Conservation (phyloP, 35 echinoderm and acorn worm genomes). For the Ophioderma brevispina region DNA sequence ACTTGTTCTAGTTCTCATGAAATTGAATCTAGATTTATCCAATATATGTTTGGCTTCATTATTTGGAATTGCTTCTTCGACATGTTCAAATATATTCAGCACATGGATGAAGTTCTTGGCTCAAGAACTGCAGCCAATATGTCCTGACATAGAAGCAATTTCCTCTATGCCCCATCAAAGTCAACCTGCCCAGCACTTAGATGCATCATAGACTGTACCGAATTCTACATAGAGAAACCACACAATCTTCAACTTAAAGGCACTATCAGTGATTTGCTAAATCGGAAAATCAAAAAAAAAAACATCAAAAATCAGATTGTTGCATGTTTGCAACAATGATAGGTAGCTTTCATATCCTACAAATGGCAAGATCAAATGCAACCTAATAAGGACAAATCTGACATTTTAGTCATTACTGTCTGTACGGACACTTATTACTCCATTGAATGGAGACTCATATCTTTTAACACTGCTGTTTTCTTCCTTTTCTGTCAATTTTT, state of each 20-base stretch:
- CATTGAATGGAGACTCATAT: too few species aligned
- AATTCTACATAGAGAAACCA: slow-evolving; percentile 65
- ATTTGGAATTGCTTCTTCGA: slow-evolving; percentile 22
- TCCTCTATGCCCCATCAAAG: slow-evolving; percentile 22
- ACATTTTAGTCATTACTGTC: too few species aligned
- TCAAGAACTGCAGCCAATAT: background rate
- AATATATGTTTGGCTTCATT: slow-evolving; percentile 23
- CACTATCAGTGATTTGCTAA: too few species aligned
- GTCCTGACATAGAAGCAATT: slow-evolving; percentile 11
- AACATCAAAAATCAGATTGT: too few species aligned
- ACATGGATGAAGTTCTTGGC: slow-evolving; percentile 58
- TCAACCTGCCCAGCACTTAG: background rate
- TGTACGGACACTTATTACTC: too few species aligned
- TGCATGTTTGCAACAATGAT: too few species aligned
- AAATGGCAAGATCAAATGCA: too few species aligned
- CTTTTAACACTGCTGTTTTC: too few species aligned
- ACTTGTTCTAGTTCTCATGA: slow-evolving; percentile 57
- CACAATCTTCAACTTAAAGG: slow-evolving; percentile 31
- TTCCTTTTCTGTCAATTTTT: too few species aligned
- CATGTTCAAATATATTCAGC: slow-evolving; percentile 38
- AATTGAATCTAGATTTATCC: slow-evolving; percentile 31
- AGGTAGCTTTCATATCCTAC: too few species aligned
- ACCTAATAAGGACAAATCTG: too few species aligned
- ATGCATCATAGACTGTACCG: slow-evolving; percentile 65
- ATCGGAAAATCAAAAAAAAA: too few species aligned